Evolutionary conservation across 2,888 invertebrate species (phyloP).

Genomic region (Falcaria lacertinaria): DNA sequence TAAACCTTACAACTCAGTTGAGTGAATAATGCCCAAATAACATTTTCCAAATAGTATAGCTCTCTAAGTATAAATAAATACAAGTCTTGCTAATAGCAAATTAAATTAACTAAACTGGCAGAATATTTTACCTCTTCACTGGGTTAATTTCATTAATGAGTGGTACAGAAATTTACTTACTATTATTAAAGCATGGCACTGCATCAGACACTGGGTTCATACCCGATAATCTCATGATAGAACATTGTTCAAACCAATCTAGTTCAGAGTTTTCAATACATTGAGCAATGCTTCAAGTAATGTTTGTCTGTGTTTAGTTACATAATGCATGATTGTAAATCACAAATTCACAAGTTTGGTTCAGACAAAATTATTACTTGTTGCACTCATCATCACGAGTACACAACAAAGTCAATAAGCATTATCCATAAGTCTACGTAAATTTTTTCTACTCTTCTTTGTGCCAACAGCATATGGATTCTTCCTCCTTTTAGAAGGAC

Average conservation of each 20-base stretch:
- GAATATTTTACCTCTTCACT: not conserved
- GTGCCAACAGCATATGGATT: conserved; percentile 55
- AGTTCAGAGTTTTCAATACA: conserved; percentile 6
- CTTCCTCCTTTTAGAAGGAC: conserved; percentile 72
- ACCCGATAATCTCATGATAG: conserved; percentile 27
- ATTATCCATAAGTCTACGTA: conserved; percentile 59
- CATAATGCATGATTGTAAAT: not conserved
- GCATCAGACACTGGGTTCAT: conserved; percentile 30
- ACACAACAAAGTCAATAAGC: conserved; percentile 3
- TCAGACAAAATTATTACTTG: conserved; percentile 1
- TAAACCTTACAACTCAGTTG: not conserved
- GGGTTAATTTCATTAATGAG: not conserved
- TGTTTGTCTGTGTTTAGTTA: not conserved
- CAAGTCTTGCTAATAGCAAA: not conserved
- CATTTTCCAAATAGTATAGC: not conserved
- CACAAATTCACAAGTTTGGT: too few species aligned
- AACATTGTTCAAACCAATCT: not conserved
- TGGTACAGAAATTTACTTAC: conserved; percentile 9
- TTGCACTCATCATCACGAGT: not conserved
- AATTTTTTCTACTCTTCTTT: conserved; percentile 64
- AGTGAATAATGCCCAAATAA: not conserved
- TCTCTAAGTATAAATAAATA: not conserved
- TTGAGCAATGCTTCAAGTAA: not conserved
- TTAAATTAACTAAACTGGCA: not conserved
- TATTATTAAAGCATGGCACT: conserved; percentile 30